A percentile compares a stretch with the other conserved stretches of the same genome.
Evolutionary conservation across 2,888 invertebrate genomes (phyloP).

Genomic region (Cataglyphis albicans): DNA sequence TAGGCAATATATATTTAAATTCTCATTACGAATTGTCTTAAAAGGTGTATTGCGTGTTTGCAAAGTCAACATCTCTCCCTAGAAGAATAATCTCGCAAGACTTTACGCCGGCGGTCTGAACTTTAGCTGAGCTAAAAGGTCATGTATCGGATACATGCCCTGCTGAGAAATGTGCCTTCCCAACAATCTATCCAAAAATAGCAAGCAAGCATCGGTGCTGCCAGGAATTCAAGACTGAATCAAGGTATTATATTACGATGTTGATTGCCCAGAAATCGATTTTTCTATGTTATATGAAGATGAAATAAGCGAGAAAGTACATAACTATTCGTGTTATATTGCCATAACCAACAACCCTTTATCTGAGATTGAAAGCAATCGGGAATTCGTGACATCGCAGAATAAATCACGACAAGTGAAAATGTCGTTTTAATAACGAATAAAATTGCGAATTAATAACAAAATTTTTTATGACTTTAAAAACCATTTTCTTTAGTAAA

Average conservation of each 20-base stretch:
- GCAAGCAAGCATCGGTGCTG: conserved; percentile 41
- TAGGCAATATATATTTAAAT: background rate
- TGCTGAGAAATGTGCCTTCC: conserved; percentile 53
- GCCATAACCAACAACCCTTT: background rate
- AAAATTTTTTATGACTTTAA: background rate
- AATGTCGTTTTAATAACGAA: background rate
- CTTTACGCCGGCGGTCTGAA: conserved; percentile 67
- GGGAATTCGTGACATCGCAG: background rate
- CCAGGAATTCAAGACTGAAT: conserved; percentile 42
- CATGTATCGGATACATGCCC: conserved; percentile 74
- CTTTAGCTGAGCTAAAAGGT: conserved; percentile 70
- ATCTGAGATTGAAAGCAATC: conserved; percentile 6
- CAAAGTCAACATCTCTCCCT: conserved; percentile 25
- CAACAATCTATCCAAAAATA: conserved; percentile 62
- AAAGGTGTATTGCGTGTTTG: background rate
- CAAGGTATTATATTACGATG: conserved; percentile 31
- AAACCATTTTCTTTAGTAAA: background rate
- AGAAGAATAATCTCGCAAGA: conserved; percentile 41
- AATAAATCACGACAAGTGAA: conserved; percentile 10
- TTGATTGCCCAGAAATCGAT: conserved; percentile 34
- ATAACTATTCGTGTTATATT: conserved; percentile 4
- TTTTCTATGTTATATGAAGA: background rate
- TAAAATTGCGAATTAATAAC: background rate
- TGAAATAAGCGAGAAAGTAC: background rate
- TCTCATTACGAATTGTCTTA: background rate